Evolutionary conservation across 1,140 invertebrate species (phyloP).

Genomic region (Bicyclus anynana): DNA sequence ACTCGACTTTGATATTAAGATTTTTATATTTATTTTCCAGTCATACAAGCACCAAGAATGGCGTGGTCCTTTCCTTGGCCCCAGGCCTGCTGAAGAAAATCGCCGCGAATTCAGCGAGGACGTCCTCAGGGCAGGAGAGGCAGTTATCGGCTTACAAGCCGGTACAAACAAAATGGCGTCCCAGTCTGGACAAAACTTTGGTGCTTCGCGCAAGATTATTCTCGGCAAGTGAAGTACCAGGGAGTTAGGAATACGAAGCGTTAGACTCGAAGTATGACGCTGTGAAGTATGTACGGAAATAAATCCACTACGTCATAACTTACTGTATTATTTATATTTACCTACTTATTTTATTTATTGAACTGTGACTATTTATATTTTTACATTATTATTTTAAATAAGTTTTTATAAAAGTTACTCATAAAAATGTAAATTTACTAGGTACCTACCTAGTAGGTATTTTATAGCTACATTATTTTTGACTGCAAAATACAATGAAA

Average conservation of each 20-base stretch:
- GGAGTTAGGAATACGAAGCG: constrained; percentile 20
- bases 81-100: constrained; percentile 90
- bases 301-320: too few species aligned
- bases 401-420: too few species aligned
- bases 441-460: too few species aligned
- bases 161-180: constrained; percentile 94
- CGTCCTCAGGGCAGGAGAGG: constrained; percentile 89
- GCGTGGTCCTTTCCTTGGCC: constrained; percentile 90
- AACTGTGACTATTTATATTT: too few species aligned
- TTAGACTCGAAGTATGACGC: not conserved
- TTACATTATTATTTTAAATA: too few species aligned
- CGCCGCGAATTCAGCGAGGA: constrained; percentile 94
- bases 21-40: constrained; percentile 75
- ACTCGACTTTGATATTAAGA: too few species aligned
- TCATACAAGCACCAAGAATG: constrained; percentile 93
- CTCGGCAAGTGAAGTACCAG: constrained; percentile 83
- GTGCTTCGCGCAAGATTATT: constrained; percentile 90
- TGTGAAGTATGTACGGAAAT: too few species aligned
- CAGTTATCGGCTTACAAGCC: constrained; percentile 93
- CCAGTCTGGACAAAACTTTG: constrained; percentile 93
- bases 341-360: too few species aligned
- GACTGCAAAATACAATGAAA: too few species aligned
- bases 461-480: too few species aligned
- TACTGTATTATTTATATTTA: too few species aligned
- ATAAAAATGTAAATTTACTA: too few species aligned